These are phyloP conservation scores for Strigamia maritima DNA, from an alignment of 2,888 invertebrate species.

Conservation along the genomic window DNA sequence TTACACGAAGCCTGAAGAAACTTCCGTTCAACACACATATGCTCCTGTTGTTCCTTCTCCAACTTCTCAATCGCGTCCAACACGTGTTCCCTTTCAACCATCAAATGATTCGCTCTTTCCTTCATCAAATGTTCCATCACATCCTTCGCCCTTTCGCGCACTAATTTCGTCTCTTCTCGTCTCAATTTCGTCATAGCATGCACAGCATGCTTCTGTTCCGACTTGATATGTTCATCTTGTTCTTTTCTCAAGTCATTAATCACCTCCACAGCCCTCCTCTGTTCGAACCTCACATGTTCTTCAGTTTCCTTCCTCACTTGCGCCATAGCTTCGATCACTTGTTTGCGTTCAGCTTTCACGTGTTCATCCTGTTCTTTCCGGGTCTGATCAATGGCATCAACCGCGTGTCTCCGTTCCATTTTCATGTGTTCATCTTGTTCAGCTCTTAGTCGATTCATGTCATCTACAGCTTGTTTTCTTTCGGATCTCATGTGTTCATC, in stretches of 20 bases:
- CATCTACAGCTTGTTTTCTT: background rate
- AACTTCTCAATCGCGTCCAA: background rate
- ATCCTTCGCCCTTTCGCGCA: background rate
- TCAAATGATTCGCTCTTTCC: background rate
- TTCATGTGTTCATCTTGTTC: conserved; percentile 13
- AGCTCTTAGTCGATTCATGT: background rate
- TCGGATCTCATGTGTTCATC: background rate
- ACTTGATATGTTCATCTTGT: background rate
- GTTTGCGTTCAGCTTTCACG: background rate
- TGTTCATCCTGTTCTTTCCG: background rate
- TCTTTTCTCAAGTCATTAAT: background rate
- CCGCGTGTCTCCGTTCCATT: background rate
- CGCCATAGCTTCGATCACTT: background rate
- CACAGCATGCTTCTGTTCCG: background rate
- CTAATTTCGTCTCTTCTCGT: background rate
- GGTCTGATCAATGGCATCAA: background rate
- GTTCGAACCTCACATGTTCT: background rate
- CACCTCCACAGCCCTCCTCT: background rate
- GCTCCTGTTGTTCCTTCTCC: background rate
- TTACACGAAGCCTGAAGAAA: background rate
- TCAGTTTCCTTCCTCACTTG: background rate
- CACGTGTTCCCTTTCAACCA: background rate
- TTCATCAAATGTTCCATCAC: background rate
- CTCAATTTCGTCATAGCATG: background rate
- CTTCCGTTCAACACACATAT: background rate